Evolutionary conservation across 2,113 vertebrate species (phyloP).

Genomic region (Puntigrus tetrazona): DNA sequence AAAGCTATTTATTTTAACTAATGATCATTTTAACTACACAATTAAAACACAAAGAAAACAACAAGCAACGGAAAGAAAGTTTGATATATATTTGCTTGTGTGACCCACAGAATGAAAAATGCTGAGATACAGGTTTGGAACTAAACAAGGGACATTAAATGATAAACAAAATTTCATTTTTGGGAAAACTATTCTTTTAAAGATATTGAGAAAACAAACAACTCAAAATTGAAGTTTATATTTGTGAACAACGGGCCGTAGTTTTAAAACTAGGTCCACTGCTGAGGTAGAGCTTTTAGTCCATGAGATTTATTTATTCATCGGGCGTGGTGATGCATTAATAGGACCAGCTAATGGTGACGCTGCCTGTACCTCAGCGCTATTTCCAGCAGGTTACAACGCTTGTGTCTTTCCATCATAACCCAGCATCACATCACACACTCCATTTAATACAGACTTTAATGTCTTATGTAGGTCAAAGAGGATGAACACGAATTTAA

Average conservation of each 20-base stretch:
- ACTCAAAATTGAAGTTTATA: neutral
- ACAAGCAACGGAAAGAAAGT: no score
- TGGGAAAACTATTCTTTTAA: neutral
- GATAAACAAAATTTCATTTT: neutral
- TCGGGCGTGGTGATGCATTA: neutral
- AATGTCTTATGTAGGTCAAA: slow-evolving; percentile 38
- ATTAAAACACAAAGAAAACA: no score
- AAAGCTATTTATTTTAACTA: no score
- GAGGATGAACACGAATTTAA: slow-evolving; percentile 24
- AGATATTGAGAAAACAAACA: neutral
- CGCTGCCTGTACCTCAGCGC: neutral
- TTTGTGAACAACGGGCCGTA: neutral
- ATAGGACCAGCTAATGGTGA: neutral
- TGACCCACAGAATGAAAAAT: neutral
- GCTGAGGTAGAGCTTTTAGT: neutral
- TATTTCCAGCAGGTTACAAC: slow-evolving; percentile 31
- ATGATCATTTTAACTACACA: no score
- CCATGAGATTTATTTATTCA: slow-evolving; percentile 23
- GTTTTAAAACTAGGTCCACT: neutral
- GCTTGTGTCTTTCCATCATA: slow-evolving; percentile 20
- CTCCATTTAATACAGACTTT: slow-evolving; percentile 30
- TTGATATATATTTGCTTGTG: neutral
- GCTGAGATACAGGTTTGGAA: neutral
- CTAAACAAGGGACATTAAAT: neutral
- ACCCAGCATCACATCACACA: slow-evolving; percentile 17